A percentile compares a stretch with the other conserved stretches of the same genome.
phyloP scores from a whole-genome alignment of 1,140 invertebrate species.

The Trypoxylus dichotomus region DNA sequence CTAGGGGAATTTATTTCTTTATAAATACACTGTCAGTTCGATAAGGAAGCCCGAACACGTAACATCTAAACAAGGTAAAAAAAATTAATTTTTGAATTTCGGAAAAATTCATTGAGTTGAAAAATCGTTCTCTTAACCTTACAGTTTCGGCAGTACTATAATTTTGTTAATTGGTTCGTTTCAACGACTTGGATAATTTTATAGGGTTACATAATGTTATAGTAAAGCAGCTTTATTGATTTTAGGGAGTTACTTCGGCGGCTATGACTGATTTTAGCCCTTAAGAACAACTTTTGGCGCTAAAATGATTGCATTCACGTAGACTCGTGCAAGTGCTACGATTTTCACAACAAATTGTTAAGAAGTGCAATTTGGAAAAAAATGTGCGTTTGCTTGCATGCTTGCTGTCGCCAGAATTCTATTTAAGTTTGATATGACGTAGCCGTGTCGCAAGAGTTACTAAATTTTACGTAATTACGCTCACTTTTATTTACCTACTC shows the following conservation, averaged over 20 bases:
- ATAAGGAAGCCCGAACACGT: conserved; percentile 14
- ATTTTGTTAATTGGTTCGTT: neutral
- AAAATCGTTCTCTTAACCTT: neutral
- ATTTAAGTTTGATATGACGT: conserved; percentile 14
- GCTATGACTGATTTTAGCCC: neutral
- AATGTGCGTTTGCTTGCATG: neutral
- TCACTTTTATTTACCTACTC: neutral
- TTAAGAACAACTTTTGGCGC: neutral
- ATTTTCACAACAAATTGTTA: neutral
- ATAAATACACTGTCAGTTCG: conserved; percentile 30
- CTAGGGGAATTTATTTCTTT: conserved; percentile 31
- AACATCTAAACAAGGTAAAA: conserved; percentile 26
- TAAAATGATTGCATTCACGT: neutral
- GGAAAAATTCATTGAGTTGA: neutral
- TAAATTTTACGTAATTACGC: conserved; percentile 5
- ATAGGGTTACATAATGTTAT: neutral
- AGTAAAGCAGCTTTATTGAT: neutral
- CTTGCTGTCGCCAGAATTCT: neutral
- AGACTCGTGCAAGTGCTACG: neutral
- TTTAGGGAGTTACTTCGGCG: conserved; percentile 7
- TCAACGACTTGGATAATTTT: neutral
- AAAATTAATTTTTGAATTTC: conserved; percentile 12
- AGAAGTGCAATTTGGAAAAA: neutral
- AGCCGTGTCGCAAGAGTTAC: neutral
- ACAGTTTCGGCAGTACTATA: neutral